Evolutionary conservation across 1,140 invertebrate genomes (phyloP).

Genomic region (Drosophila lini): DNA sequence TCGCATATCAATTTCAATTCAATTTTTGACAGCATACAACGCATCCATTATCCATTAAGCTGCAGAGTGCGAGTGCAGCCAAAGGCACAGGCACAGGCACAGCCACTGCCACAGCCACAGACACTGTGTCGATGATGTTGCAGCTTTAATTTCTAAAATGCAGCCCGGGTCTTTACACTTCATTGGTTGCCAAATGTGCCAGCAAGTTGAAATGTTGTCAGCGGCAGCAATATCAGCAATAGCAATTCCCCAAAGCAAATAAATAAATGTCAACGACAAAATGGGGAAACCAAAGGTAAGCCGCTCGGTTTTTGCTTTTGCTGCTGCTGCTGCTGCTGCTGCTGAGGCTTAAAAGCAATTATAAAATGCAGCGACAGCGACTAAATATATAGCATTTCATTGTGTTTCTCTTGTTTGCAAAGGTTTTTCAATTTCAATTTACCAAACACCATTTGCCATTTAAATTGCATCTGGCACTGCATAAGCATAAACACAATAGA

Average conservation of each 20-base stretch:
- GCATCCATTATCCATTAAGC: conserved; percentile 51
- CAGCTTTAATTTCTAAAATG: conserved; percentile 61
- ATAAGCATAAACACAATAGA: conserved; percentile 73
- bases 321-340: conserved; percentile 21
- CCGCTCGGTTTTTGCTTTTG: conserved; percentile 38
- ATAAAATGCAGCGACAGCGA: conserved; percentile 69
- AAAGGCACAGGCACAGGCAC: neutral
- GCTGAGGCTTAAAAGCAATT: conserved; percentile 74
- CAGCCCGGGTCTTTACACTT: conserved; percentile 66
- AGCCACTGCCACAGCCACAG: conserved; percentile 1
- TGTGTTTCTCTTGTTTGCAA: conserved; percentile 21
- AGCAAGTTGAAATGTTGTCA: conserved; percentile 72
- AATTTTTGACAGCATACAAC: conserved; percentile 71
- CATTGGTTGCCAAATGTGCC: conserved; percentile 71
- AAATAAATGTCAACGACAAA: conserved; percentile 76
- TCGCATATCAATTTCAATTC: conserved; percentile 80
- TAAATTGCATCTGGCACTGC: conserved; percentile 60
- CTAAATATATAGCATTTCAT: conserved; percentile 25
- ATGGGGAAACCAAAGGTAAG: conserved; percentile 55
- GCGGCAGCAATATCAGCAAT: conserved; percentile 11
- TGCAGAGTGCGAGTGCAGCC: conserved; percentile 14
- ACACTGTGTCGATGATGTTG: conserved; percentile 17
- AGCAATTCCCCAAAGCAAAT: conserved; percentile 76
- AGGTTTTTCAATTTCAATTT: conserved; percentile 34
- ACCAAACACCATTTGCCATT: conserved; percentile 36